Evolutionary conservation across 2,888 invertebrate species (phyloP).

Genomic region (Rugalucina vietnamica): DNA sequence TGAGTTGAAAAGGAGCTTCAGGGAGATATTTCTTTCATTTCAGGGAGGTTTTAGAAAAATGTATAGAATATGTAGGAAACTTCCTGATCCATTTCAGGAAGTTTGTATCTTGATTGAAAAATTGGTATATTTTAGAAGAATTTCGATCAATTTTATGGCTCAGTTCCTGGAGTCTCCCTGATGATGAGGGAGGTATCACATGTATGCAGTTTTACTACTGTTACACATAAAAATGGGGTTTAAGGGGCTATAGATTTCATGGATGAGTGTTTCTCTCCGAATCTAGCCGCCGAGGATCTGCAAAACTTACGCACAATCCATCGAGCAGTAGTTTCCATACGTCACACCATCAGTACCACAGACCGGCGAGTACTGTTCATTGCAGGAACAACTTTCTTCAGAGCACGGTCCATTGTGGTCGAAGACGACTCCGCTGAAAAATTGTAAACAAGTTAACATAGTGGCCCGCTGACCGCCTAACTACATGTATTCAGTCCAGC

Average conservation of each 20-base stretch:
- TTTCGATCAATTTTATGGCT: too few species aligned
- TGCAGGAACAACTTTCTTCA: background rate
- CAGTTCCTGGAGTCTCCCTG: background rate
- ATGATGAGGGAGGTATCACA: background rate
- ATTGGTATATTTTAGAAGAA: too few species aligned
- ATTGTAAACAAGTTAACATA: too few species aligned
- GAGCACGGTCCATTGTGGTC: background rate
- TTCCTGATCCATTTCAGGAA: too few species aligned
- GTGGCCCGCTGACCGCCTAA: too few species aligned
- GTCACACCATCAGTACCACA: background rate
- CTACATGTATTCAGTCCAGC: too few species aligned
- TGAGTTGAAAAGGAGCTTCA: too few species aligned
- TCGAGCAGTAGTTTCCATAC: background rate
- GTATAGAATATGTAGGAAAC: too few species aligned
- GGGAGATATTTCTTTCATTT: too few species aligned
- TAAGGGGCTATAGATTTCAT: background rate
- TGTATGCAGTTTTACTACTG: background rate
- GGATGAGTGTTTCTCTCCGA: background rate
- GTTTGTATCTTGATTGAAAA: too few species aligned
- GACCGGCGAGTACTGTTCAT: background rate
- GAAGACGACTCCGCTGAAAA: background rate
- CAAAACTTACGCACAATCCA: background rate
- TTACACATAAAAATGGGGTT: background rate
- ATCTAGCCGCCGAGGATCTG: background rate
- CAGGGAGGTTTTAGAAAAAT: too few species aligned